Conservation (phyloP, 2,113 vertebrate species). For the Hippocampus comes region DNA sequence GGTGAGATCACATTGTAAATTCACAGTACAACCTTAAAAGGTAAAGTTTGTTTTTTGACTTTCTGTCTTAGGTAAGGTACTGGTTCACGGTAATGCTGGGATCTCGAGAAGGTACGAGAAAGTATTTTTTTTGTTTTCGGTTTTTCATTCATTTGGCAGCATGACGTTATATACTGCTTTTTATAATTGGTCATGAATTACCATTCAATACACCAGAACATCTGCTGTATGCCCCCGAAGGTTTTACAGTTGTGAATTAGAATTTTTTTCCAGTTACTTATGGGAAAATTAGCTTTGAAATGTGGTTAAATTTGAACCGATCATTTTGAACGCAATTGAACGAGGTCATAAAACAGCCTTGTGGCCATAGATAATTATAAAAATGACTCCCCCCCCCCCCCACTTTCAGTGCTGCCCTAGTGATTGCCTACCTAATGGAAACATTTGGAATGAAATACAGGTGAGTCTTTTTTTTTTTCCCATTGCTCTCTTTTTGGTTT, state of each 20-base stretch:
- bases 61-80: slow-evolving; percentile 84
- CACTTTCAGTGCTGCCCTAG: slow-evolving; percentile 91
- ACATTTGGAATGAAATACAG: slow-evolving; percentile 99
- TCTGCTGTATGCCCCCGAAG: too few species aligned
- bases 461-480: slow-evolving; percentile 58
- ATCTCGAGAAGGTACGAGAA: slow-evolving; percentile 92
- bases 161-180: not conserved
- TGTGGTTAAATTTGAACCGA: too few species aligned
- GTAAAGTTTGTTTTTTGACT: not conserved
- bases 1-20: slow-evolving; percentile 70
- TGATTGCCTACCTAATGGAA: slow-evolving; percentile 99
- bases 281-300: too few species aligned
- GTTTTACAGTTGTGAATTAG: not conserved
- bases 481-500: not conserved
- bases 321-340: too few species aligned
- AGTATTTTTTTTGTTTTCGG: not conserved
- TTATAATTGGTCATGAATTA: not conserved
- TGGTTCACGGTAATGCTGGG: slow-evolving; percentile 98
- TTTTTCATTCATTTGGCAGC: not conserved
- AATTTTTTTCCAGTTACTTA: too few species aligned
- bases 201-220: too few species aligned
- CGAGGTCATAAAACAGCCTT: not conserved
- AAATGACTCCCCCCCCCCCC: not conserved
- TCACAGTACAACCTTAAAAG: not conserved
- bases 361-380: not conserved